Evolutionary conservation across 2,113 vertebrate genomes (phyloP), one percentile per base, ranked within the genome.

Genomic region (Stegastes partitus): DNA sequence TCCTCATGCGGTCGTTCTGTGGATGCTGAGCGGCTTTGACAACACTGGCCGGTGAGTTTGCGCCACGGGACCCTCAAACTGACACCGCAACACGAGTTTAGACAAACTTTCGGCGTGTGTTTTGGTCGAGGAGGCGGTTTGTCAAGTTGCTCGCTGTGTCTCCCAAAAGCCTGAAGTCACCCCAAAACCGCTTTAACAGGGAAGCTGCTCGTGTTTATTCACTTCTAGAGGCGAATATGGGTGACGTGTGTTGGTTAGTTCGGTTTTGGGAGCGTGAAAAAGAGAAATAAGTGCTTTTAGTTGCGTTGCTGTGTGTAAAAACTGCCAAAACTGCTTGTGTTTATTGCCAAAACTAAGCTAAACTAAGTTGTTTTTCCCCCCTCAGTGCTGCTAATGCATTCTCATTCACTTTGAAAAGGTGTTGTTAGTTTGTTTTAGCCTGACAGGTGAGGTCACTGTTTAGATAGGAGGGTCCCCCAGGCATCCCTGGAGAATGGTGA

Each of bases 391-490:
- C 23, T 15, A 0, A 34, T 34, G 1, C n/a, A 56, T 11, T n/a
- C 11, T 23, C 19, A 45, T 42, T 54, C 45, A 26, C 18, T 23
- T 34, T 28, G 6, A 9, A 31, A n/a, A 21, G 16, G 44, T 5
- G n/a, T 11, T 28, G 49, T 23, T 47, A 9, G 3, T 71, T 8
- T 53, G 69, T 44, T 77, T 50, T 2, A 54, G 56, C 21, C 23
- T 79, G 88, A 63, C 74, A 85, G 77, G 54, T 73, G 57, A 71
- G 22, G 45, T 66, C 6, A 42, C 4, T 89, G 80, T 82, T 82
- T 84, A 67, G 63, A 25, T 15, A 8, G 12, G 19, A 31, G 12
- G 23, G 18, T 23, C 51, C 18, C 45, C 21, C 0, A n/a, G 49
- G 26, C 62, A 37, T 51, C 66, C 39, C 37, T 1, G 7, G 59